Evolutionary conservation across 2,888 invertebrate species (phyloP).

Genomic region (Dolichopus griseipennis): DNA sequence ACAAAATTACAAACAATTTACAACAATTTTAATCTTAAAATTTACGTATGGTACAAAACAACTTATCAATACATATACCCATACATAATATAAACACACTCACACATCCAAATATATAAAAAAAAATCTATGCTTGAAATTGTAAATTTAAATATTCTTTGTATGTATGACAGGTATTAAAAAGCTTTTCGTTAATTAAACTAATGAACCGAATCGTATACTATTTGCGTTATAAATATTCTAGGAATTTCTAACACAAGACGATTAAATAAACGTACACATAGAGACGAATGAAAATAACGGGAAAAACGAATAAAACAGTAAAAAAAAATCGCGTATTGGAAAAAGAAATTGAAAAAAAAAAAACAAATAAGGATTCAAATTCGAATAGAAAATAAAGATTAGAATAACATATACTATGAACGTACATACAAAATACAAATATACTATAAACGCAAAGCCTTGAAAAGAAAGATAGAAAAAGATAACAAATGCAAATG

Average conservation of each 20-base stretch:
- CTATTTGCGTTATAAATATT: not conserved
- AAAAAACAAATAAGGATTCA: not conserved
- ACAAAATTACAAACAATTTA: too few species aligned
- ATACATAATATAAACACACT: too few species aligned
- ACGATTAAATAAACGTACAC: not conserved
- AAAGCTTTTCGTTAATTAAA: constrained; percentile 3
- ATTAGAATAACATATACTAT: not conserved
- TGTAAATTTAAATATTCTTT: too few species aligned
- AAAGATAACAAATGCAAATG: too few species aligned
- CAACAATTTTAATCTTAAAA: too few species aligned
- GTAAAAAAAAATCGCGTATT: not conserved
- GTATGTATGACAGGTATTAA: not conserved
- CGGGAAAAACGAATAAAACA: not conserved
- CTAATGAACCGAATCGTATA: constrained; percentile 3
- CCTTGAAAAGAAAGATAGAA: too few species aligned
- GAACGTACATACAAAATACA: not conserved
- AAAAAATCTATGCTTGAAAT: too few species aligned
- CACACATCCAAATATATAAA: too few species aligned
- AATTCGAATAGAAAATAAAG: not conserved
- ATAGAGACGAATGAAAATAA: not conserved
- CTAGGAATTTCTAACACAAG: not conserved
- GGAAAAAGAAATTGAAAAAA: not conserved
- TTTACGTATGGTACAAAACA: too few species aligned
- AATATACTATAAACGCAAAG: too few species aligned
- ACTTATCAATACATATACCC: too few species aligned